A percentile compares a stretch with the other conserved stretches of the same genome.
phyloP scores from a whole-genome alignment of 2,888 invertebrate species.

The Mantis religiosa region DNA sequence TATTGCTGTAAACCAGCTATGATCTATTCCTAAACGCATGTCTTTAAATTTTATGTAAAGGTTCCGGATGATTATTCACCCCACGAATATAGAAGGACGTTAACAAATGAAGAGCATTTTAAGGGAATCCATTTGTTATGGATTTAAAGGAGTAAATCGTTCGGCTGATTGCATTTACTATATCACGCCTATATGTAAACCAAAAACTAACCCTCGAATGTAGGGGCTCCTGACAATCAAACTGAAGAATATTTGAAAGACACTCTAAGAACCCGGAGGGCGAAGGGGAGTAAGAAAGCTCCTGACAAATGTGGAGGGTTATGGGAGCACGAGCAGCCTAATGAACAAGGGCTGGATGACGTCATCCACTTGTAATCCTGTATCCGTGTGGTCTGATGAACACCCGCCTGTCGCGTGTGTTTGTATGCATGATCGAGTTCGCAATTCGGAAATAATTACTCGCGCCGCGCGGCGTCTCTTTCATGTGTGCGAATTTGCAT shows the following conservation, averaged over 20 bases:
- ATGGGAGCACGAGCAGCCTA: neutral
- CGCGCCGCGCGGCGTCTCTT: conserved; percentile 18
- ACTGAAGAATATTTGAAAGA: neutral
- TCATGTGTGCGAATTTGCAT: conserved; percentile 22
- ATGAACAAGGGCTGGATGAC: neutral
- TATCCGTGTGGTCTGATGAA: conserved; percentile 15
- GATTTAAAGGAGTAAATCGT: neutral
- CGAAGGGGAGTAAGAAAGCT: neutral
- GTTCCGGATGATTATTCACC: neutral
- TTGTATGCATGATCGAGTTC: conserved; percentile 26
- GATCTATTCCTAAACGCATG: too few relatives aligned
- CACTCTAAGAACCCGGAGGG: neutral
- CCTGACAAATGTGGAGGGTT: neutral
- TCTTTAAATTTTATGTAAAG: too few relatives aligned
- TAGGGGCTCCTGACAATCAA: neutral
- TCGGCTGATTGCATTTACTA: neutral
- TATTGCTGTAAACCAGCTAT: too few relatives aligned
- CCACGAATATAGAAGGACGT: neutral
- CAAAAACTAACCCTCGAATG: neutral
- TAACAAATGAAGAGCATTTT: neutral
- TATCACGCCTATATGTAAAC: neutral
- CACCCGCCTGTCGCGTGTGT: conserved; percentile 17
- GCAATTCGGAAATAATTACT: conserved; percentile 29
- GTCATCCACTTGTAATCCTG: conserved; percentile 17
- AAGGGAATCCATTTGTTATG: neutral